phyloP scores from a whole-genome alignment of 2,113 vertebrate genomes.

The Erpornis zantholeuca region DNA sequence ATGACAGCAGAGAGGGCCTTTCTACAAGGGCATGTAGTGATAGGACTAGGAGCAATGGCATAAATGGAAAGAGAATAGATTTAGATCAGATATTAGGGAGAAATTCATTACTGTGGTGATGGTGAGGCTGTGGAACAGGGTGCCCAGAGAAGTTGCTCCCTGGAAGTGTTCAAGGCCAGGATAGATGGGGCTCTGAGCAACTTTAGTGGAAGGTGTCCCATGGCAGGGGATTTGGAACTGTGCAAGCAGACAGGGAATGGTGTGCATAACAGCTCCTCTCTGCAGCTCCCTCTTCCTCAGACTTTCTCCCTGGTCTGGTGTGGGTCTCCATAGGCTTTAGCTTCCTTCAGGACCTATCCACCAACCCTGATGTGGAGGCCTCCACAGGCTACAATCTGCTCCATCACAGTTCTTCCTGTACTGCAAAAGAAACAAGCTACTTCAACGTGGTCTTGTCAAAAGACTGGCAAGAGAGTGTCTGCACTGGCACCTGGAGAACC shows the following conservation, averaged over 20 bases:
- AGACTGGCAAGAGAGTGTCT: not conserved
- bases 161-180: not conserved
- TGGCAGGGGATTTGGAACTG: rapidly evolving
- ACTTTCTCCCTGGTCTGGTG: not conserved
- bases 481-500: not conserved
- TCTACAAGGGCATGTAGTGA: too few species aligned
- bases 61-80: not conserved
- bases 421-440: not conserved
- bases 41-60: not conserved
- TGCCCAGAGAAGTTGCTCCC: not conserved
- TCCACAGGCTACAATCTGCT: not conserved
- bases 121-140: not conserved
- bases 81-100: not conserved
- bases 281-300: not conserved
- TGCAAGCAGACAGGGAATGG: not conserved
- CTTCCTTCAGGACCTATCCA: not conserved
- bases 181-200: not conserved
- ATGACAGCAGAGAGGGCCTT: not conserved
- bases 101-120: not conserved
- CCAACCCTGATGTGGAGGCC: rapidly evolving
- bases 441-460: not conserved
- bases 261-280: not conserved
- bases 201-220: not conserved
- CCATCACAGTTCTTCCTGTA: not conserved
- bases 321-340: not conserved